phyloP scores from a whole-genome alignment of 2,113 vertebrate species.

The Ivindomyrus marchei region DNA sequence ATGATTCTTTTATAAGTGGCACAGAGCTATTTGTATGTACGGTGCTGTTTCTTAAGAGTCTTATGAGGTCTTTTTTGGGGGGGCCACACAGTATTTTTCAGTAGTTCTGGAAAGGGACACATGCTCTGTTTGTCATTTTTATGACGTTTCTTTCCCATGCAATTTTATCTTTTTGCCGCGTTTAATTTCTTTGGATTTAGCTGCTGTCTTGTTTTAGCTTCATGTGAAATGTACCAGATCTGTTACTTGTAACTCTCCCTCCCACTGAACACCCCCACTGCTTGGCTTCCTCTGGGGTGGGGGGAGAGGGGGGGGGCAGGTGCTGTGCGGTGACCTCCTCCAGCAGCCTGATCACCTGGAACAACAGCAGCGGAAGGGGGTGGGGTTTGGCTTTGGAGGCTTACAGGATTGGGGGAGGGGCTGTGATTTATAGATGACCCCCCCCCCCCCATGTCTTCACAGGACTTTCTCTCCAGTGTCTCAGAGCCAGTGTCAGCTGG shows the following conservation, averaged over 20 bases:
- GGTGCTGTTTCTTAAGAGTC: neutral
- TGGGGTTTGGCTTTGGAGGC: neutral
- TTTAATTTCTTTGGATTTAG: neutral
- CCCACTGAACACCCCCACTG: neutral
- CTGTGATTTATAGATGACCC: neutral
- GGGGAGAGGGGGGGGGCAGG: neutral
- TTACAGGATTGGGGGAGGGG: neutral
- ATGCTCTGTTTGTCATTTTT: neutral
- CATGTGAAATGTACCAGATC: neutral
- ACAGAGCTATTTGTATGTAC: neutral
- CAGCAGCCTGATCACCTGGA: constrained; percentile 18
- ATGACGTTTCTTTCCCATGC: neutral
- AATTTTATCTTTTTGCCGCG: neutral
- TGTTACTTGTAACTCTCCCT: neutral
- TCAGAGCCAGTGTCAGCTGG: neutral
- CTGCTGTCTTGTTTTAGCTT: neutral
- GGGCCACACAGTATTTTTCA: neutral
- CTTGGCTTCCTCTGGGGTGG: neutral
- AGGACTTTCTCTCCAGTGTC: neutral
- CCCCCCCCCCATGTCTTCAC: neutral
- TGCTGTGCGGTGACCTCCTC: neutral
- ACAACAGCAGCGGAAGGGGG: neutral
- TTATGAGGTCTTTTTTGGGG: neutral
- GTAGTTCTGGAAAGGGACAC: neutral
- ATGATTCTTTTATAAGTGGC: neutral